phyloP scores from a whole-genome alignment of 1,140 invertebrate species.

The Scaptomyza pallida region DNA sequence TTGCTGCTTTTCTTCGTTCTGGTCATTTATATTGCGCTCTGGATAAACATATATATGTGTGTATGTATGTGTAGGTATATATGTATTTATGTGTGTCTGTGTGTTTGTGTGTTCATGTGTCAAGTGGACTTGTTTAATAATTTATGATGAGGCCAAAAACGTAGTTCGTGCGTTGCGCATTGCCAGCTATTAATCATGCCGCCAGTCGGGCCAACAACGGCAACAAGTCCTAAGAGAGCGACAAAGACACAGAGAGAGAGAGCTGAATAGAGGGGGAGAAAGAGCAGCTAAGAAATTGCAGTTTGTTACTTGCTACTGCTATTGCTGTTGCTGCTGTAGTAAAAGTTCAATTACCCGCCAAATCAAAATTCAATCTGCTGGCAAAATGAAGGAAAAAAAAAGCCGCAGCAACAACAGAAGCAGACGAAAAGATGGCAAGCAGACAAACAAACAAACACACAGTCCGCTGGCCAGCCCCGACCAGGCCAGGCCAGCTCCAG shows the following conservation, averaged over 20 bases:
- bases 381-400: slow-evolving; percentile 46
- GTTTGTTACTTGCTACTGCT: not conserved
- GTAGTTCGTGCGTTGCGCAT: slow-evolving; percentile 81
- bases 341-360: slow-evolving; percentile 81
- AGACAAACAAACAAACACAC: slow-evolving; percentile 14
- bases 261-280: not conserved
- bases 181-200: slow-evolving; percentile 80
- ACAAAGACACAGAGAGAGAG: not conserved
- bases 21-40: slow-evolving; percentile 73
- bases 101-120: slow-evolving; percentile 66
- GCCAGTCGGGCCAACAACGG: slow-evolving; percentile 37
- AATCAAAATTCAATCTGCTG: slow-evolving; percentile 81
- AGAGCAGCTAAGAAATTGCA: slow-evolving; percentile 10
- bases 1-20: slow-evolving; percentile 50
- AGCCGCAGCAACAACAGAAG: not conserved
- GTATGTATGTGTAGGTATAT: slow-evolving; percentile 24
- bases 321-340: slow-evolving; percentile 57
- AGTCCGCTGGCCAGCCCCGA: slow-evolving; percentile 13
- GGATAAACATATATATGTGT: slow-evolving; percentile 22
- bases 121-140: slow-evolving; percentile 82
- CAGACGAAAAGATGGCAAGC: slow-evolving; percentile 20
- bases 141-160: slow-evolving; percentile 81
- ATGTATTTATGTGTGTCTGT: slow-evolving; percentile 33
- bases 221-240: not conserved
- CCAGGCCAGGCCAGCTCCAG: slow-evolving; percentile 45